These are phyloP conservation scores for Stigmatopora nigra DNA, from an alignment of 2,113 vertebrate genomes.

Conservation along the genomic window DNA sequence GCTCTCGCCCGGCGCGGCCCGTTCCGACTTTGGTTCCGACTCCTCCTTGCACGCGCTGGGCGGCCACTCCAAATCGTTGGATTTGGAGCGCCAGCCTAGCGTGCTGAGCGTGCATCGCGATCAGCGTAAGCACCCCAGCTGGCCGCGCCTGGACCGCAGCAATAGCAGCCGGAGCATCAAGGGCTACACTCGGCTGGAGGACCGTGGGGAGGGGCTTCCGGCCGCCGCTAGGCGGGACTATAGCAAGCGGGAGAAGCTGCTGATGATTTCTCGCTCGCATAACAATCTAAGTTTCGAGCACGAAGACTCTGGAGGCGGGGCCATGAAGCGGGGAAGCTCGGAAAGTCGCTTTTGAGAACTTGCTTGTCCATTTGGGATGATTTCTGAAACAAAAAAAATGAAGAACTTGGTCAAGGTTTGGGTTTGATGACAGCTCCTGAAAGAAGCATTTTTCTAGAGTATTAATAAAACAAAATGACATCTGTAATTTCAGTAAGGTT, in stretches of 20 bases:
- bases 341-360: constrained; percentile 86
- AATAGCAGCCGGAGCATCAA: constrained; percentile 73
- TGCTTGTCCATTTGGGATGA: constrained; percentile 11
- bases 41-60: constrained; percentile 86
- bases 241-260: constrained; percentile 93
- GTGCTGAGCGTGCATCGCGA: constrained; percentile 85
- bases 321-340: constrained; percentile 87
- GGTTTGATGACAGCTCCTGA: neutral
- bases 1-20: constrained; percentile 84
- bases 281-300: constrained; percentile 97
- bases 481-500: constrained; percentile 21
- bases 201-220: constrained; percentile 80
- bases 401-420: neutral
- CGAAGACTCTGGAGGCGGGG: constrained; percentile 87
- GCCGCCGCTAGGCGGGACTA: constrained; percentile 76
- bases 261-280: constrained; percentile 97
- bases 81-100: constrained; percentile 79
- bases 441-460: constrained; percentile 9
- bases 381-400: neutral
- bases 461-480: neutral
- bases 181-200: constrained; percentile 89
- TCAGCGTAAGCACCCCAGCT: constrained; percentile 93
- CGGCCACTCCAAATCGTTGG: constrained; percentile 92
- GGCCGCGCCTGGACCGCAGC: constrained; percentile 91
- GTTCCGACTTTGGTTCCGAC: constrained; percentile 91